These are phyloP conservation scores for Hydraecia micacea DNA, from an alignment of 2,888 invertebrate species.

Conservation along the genomic window DNA sequence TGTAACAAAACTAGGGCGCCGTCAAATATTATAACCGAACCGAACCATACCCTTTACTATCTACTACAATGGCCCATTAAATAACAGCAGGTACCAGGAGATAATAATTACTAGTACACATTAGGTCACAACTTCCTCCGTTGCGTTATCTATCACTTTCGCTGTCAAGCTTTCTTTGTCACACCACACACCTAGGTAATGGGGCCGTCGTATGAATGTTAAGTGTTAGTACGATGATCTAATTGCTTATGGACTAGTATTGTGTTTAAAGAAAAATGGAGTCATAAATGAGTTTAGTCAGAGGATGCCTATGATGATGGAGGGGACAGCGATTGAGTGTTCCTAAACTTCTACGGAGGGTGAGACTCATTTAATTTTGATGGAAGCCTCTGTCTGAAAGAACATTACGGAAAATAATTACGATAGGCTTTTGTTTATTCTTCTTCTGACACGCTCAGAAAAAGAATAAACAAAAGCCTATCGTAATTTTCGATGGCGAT, in stretches of 20 bases:
- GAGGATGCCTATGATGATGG: background rate
- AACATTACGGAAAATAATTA: background rate
- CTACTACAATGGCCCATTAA: background rate
- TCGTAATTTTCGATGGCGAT: background rate
- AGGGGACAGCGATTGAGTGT: background rate
- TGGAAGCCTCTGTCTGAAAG: background rate
- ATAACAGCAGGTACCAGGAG: slow-evolving; percentile 49
- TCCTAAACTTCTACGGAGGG: background rate
- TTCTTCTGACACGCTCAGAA: background rate
- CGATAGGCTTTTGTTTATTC: background rate
- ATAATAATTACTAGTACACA: slow-evolving; percentile 61
- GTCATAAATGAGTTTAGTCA: background rate
- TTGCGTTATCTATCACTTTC: slow-evolving; percentile 76
- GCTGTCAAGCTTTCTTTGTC: slow-evolving; percentile 72
- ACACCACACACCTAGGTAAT: slow-evolving; percentile 47
- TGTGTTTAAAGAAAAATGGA: background rate
- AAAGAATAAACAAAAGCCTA: too few species aligned
- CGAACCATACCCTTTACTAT: background rate
- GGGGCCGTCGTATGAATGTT: slow-evolving; percentile 52
- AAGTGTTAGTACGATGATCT: slow-evolving; percentile 40
- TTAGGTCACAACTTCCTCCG: slow-evolving; percentile 74
- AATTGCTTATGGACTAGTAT: slow-evolving; percentile 34
- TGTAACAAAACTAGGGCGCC: background rate
- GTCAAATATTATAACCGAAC: background rate
- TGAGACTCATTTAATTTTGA: background rate